Base-by-base conservation (phyloP, 1,140 invertebrate genomes). In the Cotesia glomerata region DNA sequence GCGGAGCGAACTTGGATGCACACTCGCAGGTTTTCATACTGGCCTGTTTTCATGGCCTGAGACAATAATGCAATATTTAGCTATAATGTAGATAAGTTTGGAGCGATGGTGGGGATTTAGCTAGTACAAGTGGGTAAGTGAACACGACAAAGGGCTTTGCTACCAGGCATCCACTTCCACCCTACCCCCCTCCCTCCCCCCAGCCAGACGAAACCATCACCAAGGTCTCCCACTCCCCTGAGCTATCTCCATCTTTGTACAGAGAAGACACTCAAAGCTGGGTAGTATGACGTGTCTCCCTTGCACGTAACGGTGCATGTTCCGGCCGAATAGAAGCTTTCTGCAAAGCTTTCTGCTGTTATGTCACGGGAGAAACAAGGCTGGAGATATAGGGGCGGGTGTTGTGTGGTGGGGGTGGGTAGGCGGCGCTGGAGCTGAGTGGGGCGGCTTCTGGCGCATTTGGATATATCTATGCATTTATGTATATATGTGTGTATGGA, bases 41-140 rank as follows among this genome's bases (percentile, higher is more conserved):
- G 76, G 77, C 77, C 79, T 86, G 82, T 85, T 85, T 84, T 85
- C 84, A 79, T 82, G 81, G 80, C 81, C 84, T 85, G 84, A 84
- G 85, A 86, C 84, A 86, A 85, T 85, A 86, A 86, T 86, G 85
- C 85, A 85, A 86, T 86, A 86, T 85, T 86, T 85, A 86, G 84
- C 82, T 85, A 86, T 67, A 74, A 65, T 74, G 67, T 82, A 77
- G 80, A 80, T 79, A 75, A 72, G 39, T 45, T 45, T 3, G 3
- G 26, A 26, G 26, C 26, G 39, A 45, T 45, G 76, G 75, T 76
- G 62, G 75, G 75, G 75, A 34, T 35, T 54, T 39, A 26, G 3
- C 67, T 39, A 36, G 18, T 36, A 36, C 32, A n/a, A 13, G 26
- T 63, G 35, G 39, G 34, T 66, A 51, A 14, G 65, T 45, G 39